Conservation (phyloP, 1,140 invertebrate species). For the Dendrolimus kikuchii region DNA sequence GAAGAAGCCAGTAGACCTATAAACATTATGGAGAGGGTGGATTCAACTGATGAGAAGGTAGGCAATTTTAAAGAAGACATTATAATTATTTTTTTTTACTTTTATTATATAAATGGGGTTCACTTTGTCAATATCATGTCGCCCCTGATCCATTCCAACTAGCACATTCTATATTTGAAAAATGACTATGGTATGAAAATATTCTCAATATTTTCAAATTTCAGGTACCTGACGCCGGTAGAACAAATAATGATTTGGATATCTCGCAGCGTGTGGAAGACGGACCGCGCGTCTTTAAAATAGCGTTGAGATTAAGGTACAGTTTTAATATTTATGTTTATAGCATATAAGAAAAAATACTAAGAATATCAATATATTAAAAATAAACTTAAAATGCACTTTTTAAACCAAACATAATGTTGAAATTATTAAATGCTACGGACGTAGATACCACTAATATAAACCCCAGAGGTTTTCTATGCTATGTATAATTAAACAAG, state of each 20-base stretch:
- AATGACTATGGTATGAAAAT: not conserved
- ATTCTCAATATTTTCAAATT: not conserved
- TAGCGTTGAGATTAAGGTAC: constrained; percentile 52
- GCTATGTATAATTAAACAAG: too few species aligned
- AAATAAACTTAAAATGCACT: too few species aligned
- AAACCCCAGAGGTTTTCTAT: too few species aligned
- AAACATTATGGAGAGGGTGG: constrained; percentile 70
- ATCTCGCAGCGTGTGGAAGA: not conserved
- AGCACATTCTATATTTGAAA: too few species aligned
- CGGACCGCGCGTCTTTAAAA: constrained; percentile 32
- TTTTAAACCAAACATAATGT: too few species aligned
- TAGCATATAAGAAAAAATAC: too few species aligned
- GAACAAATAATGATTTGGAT: not conserved
- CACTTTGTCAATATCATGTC: too few species aligned
- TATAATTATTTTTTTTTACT: not conserved
- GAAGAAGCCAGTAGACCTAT: constrained; percentile 62
- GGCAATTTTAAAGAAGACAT: constrained; percentile 68
- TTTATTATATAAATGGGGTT: too few species aligned
- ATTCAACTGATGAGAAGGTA: constrained; percentile 53
- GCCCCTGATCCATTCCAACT: too few species aligned
- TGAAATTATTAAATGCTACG: too few species aligned
- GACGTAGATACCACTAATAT: too few species aligned
- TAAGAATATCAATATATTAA: too few species aligned
- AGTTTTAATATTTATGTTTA: not conserved
- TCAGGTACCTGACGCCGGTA: constrained; percentile 15